Evolutionary conservation across 2,888 invertebrate species (phyloP), one percentile per base, ranked within the genome.

Genomic region (Acanthosepion esculentum): DNA sequence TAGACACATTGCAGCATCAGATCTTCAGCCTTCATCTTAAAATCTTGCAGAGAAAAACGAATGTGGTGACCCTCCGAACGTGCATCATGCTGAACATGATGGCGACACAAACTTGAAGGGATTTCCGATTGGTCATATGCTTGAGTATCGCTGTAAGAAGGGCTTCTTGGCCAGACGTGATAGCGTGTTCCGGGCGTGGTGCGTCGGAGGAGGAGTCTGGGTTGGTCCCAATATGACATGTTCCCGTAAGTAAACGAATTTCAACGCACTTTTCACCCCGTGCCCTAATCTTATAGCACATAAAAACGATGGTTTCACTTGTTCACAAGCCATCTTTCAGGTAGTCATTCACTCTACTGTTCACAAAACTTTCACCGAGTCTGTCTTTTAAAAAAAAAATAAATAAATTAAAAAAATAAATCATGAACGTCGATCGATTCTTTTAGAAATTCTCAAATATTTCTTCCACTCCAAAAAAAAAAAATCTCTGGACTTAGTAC

Each of bases 221-320:
- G 99, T 99, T 97, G 99, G 99, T 6, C 99, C 99, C 10, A 99
- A 99, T 97, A 98, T 99, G 96, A 98, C 98, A 95, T 99, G 99
- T 97, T 99, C 99, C 98, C 99, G 99, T 98, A 98, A 98, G 98
- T 93, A 93, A 93, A 20, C 29, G 50, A 48, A 93, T 93, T 93
- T 93, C 50, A 29, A 53, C 53, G 29, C 92, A 50, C 53, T 93
- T 93, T 93, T 93, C 93, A 50, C 48, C 41, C 41, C 41, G 41
- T 2, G 41, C 41, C 41, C 41, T 29, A 93, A 93, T 12, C 18
- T 15, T 15, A 53, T 93, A 33, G 53, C 53, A 93, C 93, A n/a
- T 78, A 78, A n/a, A 78, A 78, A 78, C 3, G n/a, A 78, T 33
- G 33, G 78, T 5, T 78, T 78, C 78, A 78, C 78, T 78, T 78